Evolutionary conservation across 92 coral and sea anemone species (phyloP).

Genomic region (Nematostella vectensis): DNA sequence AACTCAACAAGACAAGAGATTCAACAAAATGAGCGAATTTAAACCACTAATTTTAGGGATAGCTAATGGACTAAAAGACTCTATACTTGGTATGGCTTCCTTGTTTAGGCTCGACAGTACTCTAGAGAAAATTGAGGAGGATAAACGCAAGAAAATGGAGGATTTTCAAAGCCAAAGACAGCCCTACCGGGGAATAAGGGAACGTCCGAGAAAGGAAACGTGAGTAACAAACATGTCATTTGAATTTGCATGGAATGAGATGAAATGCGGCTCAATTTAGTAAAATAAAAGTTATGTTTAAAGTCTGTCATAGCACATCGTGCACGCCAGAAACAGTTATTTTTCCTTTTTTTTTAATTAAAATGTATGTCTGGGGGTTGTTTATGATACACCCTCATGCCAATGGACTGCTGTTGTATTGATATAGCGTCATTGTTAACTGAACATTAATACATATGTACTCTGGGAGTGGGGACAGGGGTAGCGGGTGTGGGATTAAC

Average conservation of each 20-base stretch:
- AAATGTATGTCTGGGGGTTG: too few species aligned
- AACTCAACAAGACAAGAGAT: background rate
- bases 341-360: too few species aligned
- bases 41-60: constrained; percentile 64
- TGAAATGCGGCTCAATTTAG: background rate
- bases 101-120: constrained; percentile 48
- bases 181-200: constrained; percentile 26
- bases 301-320: too few species aligned
- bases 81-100: constrained; percentile 70
- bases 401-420: too few species aligned
- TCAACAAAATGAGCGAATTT: constrained; percentile 65
- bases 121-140: constrained; percentile 41
- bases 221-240: too few species aligned
- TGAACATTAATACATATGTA: too few species aligned
- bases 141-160: constrained; percentile 28
- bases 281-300: too few species aligned
- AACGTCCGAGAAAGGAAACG: constrained; percentile 41
- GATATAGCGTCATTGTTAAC: too few species aligned
- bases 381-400: too few species aligned
- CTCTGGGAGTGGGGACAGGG: too few species aligned
- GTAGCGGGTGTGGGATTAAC: too few species aligned
- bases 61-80: constrained; percentile 77
- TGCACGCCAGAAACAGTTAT: too few species aligned
- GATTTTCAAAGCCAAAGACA: constrained; percentile 19
- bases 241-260: background rate